Conservation (phyloP, 1,140 invertebrate species). For the Drosophila ambigua region DNA sequence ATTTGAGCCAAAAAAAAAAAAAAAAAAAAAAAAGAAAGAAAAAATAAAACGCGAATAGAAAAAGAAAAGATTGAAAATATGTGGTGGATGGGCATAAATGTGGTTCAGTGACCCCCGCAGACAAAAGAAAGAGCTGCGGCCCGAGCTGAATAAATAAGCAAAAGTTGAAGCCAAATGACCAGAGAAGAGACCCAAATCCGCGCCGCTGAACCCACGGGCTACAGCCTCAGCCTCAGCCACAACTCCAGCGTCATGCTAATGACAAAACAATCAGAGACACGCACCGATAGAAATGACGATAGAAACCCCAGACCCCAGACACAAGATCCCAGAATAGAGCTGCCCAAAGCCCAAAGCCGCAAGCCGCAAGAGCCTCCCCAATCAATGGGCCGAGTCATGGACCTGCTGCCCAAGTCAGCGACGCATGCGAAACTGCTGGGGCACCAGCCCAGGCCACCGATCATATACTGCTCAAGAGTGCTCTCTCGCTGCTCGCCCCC, state of each 20-base stretch:
- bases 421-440: constrained; percentile 58
- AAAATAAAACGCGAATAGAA: constrained; percentile 10
- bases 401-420: constrained; percentile 58
- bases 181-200: too few species aligned
- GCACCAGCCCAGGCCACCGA: constrained; percentile 16
- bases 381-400: constrained; percentile 27
- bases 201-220: constrained; percentile 14
- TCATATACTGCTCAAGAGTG: constrained; percentile 26
- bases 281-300: constrained; percentile 18
- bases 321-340: background rate
- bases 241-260: constrained; percentile 61
- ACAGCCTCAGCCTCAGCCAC: constrained; percentile 2
- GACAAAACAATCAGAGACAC: constrained; percentile 73
- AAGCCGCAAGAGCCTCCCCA: background rate
- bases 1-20: constrained; percentile 21
- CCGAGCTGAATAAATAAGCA: constrained; percentile 36
- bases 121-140: constrained; percentile 10
- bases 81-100: constrained; percentile 1
- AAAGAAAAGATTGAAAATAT: background rate
- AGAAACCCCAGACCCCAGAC: background rate
- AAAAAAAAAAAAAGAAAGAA: constrained; percentile 8
- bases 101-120: constrained; percentile 40
- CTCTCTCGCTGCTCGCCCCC: too few species aligned
- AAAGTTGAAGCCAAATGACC: constrained; percentile 24
- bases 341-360: background rate